A percentile compares a stretch with the other conserved stretches of the same genome.
phyloP scores from a whole-genome alignment of 1,140 invertebrate genomes.

The Nasonia vitripennis region DNA sequence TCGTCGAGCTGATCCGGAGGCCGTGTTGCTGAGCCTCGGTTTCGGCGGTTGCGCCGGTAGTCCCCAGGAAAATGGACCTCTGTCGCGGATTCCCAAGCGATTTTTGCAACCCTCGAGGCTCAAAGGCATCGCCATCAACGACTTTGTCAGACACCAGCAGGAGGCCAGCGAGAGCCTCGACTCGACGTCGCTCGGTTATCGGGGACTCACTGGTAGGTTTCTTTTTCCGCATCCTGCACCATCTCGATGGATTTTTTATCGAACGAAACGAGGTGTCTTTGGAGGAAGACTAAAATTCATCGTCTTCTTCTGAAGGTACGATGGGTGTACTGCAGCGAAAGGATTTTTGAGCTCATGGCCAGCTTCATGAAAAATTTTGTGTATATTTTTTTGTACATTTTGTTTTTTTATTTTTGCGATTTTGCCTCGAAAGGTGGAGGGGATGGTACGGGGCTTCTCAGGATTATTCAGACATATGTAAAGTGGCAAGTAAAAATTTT shows the following conservation, averaged over 20 bases:
- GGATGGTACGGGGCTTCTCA: neutral
- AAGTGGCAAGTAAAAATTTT: constrained; percentile 39
- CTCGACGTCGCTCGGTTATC: constrained; percentile 79
- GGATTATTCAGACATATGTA: neutral
- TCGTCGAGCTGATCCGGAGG: constrained; percentile 84
- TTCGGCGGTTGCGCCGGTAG: constrained; percentile 74
- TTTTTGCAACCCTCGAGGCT: constrained; percentile 80
- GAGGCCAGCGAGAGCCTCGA: constrained; percentile 77
- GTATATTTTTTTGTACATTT: neutral
- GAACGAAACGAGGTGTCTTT: neutral
- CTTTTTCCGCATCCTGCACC: no score
- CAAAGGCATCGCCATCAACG: constrained; percentile 78
- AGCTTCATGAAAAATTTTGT: neutral
- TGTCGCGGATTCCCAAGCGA: constrained; percentile 81
- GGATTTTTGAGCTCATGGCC: neutral
- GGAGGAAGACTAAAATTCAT: neutral
- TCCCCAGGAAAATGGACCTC: constrained; percentile 75
- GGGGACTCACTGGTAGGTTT: constrained; percentile 77
- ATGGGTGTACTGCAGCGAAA: neutral
- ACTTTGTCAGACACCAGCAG: constrained; percentile 79
- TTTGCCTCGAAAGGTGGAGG: neutral
- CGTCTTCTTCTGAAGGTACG: neutral
- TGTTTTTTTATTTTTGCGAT: neutral
- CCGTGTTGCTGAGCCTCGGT: constrained; percentile 82
- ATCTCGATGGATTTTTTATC: neutral